phyloP scores from a whole-genome alignment of 2,888 invertebrate species.

The Lobophora halterata region DNA sequence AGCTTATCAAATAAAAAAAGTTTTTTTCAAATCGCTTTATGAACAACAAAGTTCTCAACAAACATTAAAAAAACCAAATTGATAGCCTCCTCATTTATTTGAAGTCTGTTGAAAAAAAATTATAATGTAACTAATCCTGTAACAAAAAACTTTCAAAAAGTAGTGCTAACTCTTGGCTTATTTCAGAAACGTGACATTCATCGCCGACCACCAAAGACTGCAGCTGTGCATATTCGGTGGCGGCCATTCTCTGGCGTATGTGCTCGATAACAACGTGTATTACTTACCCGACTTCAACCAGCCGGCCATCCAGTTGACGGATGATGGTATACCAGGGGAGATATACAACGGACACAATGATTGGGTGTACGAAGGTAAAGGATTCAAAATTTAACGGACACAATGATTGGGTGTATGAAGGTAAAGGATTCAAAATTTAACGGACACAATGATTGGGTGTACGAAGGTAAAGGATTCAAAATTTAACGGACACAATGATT shows the following conservation, averaged over 20 bases:
- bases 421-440: slow-evolving; percentile 55
- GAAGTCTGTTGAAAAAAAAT: too few relatives aligned
- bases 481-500: too few relatives aligned
- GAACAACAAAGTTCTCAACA: too few relatives aligned
- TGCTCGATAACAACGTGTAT: slow-evolving; percentile 85
- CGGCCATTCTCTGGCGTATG: slow-evolving; percentile 80
- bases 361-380: slow-evolving; percentile 95
- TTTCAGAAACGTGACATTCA: slow-evolving; percentile 39
- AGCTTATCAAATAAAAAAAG: background rate
- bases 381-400: background rate
- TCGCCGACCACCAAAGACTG: slow-evolving; percentile 79
- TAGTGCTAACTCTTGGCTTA: background rate
- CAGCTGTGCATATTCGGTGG: slow-evolving; percentile 83
- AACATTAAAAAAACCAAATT: too few relatives aligned
- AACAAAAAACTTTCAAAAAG: too few relatives aligned
- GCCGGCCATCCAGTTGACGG: slow-evolving; percentile 75
- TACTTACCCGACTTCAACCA: slow-evolving; percentile 66
- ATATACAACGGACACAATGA: slow-evolving; percentile 93
- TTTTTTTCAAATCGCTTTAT: too few relatives aligned
- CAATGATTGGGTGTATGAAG: slow-evolving; percentile 93
- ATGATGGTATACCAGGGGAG: slow-evolving; percentile 82
- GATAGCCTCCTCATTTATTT: too few relatives aligned
- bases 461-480: too few relatives aligned
- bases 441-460: slow-evolving; percentile 1
- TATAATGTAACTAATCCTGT: too few relatives aligned